Base-by-base conservation (phyloP, 2,797 vertebrate species). In the Channallabes apus region DNA sequence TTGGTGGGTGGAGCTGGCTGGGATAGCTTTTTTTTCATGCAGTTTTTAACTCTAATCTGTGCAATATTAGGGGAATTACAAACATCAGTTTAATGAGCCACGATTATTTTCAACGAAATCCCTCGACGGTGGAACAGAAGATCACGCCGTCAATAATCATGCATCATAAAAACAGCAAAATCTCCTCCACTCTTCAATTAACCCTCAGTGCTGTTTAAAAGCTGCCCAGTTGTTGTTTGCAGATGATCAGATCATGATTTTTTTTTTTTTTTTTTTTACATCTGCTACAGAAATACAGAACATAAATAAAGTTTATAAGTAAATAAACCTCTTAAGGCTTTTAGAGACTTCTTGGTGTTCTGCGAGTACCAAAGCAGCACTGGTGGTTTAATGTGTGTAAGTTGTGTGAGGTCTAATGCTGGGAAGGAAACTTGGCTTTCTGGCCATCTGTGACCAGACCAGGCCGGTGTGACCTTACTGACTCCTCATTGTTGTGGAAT, bases 1-100 rank as follows among this genome's bases (percentile, higher is more conserved):
- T 88, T 84, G 61, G 86, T 88, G 88, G 86, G 87, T 38, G 88
- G 83, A 86, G 85, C 82, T 83, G 84, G 73, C 87, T 87, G 77
- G 62, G 82, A 85, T 73, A 22, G 72, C 72, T 86, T 87, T 32
- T 89, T 86, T 87, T 86, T 87, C 89, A 84, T 84, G 46, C 46
- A 46, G 46, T 56, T 85, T 89, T 85, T 85, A 89, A 61, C 80
- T 78, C 29, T 38, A 87, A 88, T 87, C 73, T 86, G 64, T 68
- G 75, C 38, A 78, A 68, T 71, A 85, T 87, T 86, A 80, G 71
- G 85, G 17, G 78, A 79, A 84, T 89, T 88, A 88, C 81, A 86
- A 79, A 86, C 80, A 84, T 86, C 82, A 24, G 29, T 84, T 87
- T 81, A 90, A 89, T 85, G 68, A 86, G 79, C 79, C 86, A n/a